These are phyloP conservation scores for Sebastes fasciatus DNA, from an alignment of 2,113 vertebrate genomes.

Conservation along the genomic window DNA sequence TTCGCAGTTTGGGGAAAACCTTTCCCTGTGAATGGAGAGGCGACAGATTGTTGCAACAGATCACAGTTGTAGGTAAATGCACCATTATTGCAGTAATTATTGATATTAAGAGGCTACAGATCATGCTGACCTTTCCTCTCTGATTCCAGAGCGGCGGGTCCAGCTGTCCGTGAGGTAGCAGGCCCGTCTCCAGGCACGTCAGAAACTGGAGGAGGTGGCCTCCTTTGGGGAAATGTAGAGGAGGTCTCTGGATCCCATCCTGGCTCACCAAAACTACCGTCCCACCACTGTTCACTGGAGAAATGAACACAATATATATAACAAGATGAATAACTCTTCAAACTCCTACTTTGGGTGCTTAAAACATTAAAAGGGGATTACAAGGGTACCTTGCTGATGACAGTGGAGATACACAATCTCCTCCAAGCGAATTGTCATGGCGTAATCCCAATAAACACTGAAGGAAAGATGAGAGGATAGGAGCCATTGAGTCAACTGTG, in stretches of 20 bases:
- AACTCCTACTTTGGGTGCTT: not conserved
- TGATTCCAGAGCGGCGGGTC: constrained; percentile 98
- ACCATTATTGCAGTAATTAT: not conserved
- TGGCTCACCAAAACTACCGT: constrained; percentile 98
- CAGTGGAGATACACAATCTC: constrained; percentile 99
- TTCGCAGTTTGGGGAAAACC: constrained; percentile 95
- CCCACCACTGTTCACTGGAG: constrained; percentile 94
- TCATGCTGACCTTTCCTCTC: constrained; percentile 91
- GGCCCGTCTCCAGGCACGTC: constrained; percentile 96
- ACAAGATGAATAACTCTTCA: not conserved
- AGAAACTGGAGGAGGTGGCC: constrained; percentile 97
- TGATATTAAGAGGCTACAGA: not conserved
- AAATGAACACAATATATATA: constrained; percentile 1
- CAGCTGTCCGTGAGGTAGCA: constrained; percentile 95
- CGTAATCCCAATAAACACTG: constrained; percentile 98
- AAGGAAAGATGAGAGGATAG: constrained; percentile 15
- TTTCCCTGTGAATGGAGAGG: constrained; percentile 87
- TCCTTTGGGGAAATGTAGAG: constrained; percentile 94
- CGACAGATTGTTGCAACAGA: not conserved
- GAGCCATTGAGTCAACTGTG: not conserved
- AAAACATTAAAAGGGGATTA: not conserved
- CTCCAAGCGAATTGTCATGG: constrained; percentile 97
- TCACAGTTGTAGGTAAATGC: not conserved
- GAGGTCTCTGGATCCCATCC: constrained; percentile 97
- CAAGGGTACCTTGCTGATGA: constrained; percentile 92